phyloP scores from a whole-genome alignment of 2,888 invertebrate species.

The Polietes domitor region DNA sequence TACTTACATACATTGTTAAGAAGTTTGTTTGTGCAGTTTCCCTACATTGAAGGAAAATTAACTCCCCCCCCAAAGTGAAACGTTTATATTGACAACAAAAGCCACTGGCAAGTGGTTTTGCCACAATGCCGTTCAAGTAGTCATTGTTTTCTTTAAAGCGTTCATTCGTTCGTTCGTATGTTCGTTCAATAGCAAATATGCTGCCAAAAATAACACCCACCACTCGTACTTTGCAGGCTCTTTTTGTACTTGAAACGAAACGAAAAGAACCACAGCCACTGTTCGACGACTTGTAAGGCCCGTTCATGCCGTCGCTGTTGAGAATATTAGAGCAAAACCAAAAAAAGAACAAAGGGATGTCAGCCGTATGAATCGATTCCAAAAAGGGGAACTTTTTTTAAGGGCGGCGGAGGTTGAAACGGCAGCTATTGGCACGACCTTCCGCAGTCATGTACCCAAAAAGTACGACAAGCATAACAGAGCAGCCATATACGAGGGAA shows the following conservation, averaged over 20 bases:
- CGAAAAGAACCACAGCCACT: slow-evolving; percentile 19
- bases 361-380: slow-evolving; percentile 10
- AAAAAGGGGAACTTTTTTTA: not conserved
- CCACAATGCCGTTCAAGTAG: slow-evolving; percentile 59
- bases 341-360: slow-evolving; percentile 39
- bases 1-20: not conserved
- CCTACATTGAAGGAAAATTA: not conserved
- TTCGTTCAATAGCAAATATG: slow-evolving; percentile 27
- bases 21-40: not conserved
- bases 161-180: slow-evolving; percentile 39
- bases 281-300: slow-evolving; percentile 46
- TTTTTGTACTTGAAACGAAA: slow-evolving; percentile 48
- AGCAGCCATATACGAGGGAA: not conserved
- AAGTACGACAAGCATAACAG: slow-evolving; percentile 40
- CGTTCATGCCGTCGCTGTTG: not conserved
- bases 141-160: slow-evolving; percentile 41
- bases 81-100: slow-evolving; percentile 28
- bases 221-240: not conserved
- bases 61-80: slow-evolving; percentile 1
- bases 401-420: slow-evolving; percentile 15
- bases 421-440: slow-evolving; percentile 51
- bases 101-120: slow-evolving; percentile 67
- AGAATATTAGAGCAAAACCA: slow-evolving; percentile 12
- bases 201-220: slow-evolving; percentile 57
- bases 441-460: slow-evolving; percentile 25